Percentiles rank a stretch among this genome's conserved stretches.
These are phyloP conservation scores for Anoura caudifer DNA, from an alignment of 2,113 vertebrate genomes.

Conservation along the genomic window DNA sequence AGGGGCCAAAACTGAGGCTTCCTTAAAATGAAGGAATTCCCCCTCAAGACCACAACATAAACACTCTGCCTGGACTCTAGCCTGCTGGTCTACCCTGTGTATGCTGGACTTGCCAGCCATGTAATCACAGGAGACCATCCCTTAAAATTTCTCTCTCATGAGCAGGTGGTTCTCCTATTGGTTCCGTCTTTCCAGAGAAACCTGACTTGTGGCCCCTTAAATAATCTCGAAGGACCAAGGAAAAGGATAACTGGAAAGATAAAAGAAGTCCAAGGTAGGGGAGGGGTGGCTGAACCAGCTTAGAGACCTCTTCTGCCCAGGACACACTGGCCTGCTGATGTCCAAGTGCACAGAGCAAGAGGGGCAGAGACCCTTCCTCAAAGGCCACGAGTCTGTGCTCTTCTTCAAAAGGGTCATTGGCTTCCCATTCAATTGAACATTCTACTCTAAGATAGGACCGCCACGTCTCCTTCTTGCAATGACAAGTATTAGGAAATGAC, in stretches of 20 bases:
- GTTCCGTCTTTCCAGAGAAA: background rate
- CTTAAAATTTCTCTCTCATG: background rate
- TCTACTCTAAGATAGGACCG: background rate
- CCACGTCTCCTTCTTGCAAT: background rate
- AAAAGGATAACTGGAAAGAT: background rate
- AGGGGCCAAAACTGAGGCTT: background rate
- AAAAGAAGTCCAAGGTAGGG: background rate
- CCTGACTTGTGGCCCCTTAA: background rate
- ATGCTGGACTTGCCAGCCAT: background rate
- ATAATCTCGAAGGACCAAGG: background rate
- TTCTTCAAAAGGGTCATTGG: background rate
- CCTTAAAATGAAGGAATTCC: background rate
- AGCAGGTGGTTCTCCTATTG: background rate
- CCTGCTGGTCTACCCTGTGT: background rate
- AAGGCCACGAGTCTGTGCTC: background rate
- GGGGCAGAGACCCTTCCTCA: background rate
- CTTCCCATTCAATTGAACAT: background rate
- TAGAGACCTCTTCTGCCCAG: background rate
- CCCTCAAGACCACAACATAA: background rate
- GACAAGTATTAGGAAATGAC: accelerated
- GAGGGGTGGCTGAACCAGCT: too few species aligned
- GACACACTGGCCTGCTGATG: background rate
- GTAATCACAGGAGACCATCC: background rate
- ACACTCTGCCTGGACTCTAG: background rate
- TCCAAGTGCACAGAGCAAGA: background rate